Percentiles rank a stretch among this genome's conserved stretches.
Conservation (phyloP, 2,113 vertebrate genomes). For the Verasper variegatus region DNA sequence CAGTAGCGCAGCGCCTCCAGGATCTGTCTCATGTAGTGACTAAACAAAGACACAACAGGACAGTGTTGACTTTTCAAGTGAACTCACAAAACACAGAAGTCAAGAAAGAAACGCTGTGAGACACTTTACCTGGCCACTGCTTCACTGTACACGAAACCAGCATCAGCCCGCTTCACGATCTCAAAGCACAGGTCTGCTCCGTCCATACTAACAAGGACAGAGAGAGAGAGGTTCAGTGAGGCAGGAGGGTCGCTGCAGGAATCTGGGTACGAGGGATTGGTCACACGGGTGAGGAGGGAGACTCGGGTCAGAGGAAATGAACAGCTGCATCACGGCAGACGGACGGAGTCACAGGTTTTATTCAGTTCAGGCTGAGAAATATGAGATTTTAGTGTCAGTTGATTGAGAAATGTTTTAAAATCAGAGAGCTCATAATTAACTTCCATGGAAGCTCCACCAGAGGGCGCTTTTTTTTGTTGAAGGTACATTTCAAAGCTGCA, state of each 20-base stretch:
- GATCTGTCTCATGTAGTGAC: slow-evolving; percentile 99
- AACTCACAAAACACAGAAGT: not conserved
- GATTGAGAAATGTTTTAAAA: no score
- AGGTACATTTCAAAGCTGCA: no score
- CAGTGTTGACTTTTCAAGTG: not conserved
- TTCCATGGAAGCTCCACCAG: not conserved
- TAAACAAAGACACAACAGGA: slow-evolving; percentile 41
- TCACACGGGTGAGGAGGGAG: slow-evolving; percentile 14
- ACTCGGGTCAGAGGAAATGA: not conserved
- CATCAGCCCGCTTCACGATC: slow-evolving; percentile 94
- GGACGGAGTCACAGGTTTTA: no score
- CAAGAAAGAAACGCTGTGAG: no score
- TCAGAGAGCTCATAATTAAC: not conserved
- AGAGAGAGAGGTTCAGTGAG: slow-evolving; percentile 19
- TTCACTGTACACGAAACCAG: slow-evolving; percentile 96
- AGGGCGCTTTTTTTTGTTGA: not conserved
- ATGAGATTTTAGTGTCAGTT: no score
- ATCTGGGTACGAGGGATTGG: slow-evolving; percentile 18
- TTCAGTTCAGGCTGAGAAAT: no score
- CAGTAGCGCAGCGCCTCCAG: slow-evolving; percentile 97
- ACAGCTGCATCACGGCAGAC: not conserved
- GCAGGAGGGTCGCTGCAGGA: slow-evolving; percentile 34
- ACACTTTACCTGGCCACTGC: slow-evolving; percentile 90
- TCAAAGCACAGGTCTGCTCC: slow-evolving; percentile 96
- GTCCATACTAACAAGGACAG: slow-evolving; percentile 87